Conservation (phyloP, 2,797 vertebrate genomes). For the Cossypha polioptera region DNA sequence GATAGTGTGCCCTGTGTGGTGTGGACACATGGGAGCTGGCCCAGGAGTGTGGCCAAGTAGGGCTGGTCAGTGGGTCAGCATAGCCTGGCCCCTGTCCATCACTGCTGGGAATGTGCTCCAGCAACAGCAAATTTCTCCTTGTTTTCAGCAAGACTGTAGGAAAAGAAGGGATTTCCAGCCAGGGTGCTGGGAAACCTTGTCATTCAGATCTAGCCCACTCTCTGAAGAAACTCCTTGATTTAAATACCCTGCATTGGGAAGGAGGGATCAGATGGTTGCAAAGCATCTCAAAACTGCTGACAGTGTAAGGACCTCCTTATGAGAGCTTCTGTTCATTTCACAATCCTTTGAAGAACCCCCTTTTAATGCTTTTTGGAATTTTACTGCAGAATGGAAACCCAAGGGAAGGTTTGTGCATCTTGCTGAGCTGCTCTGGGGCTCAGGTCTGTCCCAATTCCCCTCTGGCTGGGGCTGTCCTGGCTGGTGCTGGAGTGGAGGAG, state of each 20-base stretch:
- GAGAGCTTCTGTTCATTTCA: neutral
- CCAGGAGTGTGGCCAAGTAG: neutral
- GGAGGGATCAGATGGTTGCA: neutral
- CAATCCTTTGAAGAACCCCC: neutral
- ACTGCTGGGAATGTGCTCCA: neutral
- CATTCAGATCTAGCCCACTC: neutral
- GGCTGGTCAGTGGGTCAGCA: neutral
- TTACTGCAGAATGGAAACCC: neutral
- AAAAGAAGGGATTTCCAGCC: neutral
- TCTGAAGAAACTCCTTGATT: neutral
- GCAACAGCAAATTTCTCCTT: neutral
- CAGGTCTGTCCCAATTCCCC: neutral
- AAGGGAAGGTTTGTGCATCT: neutral
- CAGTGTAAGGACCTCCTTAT: conserved; percentile 7
- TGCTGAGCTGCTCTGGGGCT: neutral
- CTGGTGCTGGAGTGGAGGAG: neutral
- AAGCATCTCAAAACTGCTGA: conserved; percentile 6
- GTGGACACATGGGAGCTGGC: neutral
- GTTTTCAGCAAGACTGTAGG: neutral
- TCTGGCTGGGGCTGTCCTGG: accelerated
- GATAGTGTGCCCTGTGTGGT: neutral
- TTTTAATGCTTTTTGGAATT: neutral
- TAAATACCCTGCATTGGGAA: neutral
- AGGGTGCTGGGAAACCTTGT: neutral
- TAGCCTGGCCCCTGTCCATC: neutral